Base-by-base conservation (phyloP, 2,113 vertebrate genomes). In the Atherinomorus stipes region DNA sequence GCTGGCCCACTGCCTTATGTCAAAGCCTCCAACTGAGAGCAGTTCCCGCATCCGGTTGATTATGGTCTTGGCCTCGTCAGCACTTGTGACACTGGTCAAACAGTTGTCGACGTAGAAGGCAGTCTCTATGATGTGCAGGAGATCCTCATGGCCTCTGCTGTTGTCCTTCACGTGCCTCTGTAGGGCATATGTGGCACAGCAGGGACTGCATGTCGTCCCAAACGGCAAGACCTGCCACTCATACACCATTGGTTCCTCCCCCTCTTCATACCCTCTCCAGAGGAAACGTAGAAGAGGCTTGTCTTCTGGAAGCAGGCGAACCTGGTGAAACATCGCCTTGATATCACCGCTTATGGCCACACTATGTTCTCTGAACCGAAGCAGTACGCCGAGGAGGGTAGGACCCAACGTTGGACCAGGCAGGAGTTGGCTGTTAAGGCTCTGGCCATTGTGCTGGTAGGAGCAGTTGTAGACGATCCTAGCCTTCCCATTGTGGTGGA, bases 101-200 rank as follows among this genome's bases (percentile, higher is more conserved):
- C 28, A 51, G 34, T 61, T 71, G 19, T 49, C 67, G 13, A 60
- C 57, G 38, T 47, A 21, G 16, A 70, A 70, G 9, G 7, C 34
- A 3, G 10, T 44, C 23, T 54, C 25, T 1, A 60, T 45, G 11
- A 19, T 10, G 9, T 53, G 23, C 12, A 61, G 50, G 3, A 53
- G n/a, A n/a, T n/a, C n/a, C n/a, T n/a, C n/a, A n/a, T 22, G n/a
- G 62, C 59, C 28, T 53, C 60, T 15, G 4, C 50, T 15, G 4
- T 62, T 51, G 25, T 61, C 34, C 3, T 5, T 26, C 10, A 62
- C 58, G 9, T 34, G 49, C 22, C 9, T 42, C 38, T 71, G 47
- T 7, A 66, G 18, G 5, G 63, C 47, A 11, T 50, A 74, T 15
- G 15, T 74, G 21, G 71, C 44, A n/a, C 34, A 59, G 26, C 62